phyloP scores from a whole-genome alignment of 2,113 vertebrate species.

The Orycteropus afer region DNA sequence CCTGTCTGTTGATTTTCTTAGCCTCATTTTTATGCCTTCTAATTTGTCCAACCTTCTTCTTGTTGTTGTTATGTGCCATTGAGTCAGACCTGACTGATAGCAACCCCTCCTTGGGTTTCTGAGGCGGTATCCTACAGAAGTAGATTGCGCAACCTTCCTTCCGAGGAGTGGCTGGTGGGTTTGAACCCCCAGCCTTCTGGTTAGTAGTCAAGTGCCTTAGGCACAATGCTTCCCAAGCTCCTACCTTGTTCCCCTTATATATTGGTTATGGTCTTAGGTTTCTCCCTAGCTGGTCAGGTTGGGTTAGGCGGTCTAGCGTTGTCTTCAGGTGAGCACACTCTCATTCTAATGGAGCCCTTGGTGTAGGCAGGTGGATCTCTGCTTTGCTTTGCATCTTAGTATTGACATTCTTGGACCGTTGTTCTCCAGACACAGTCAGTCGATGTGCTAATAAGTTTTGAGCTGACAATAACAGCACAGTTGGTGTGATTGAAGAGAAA shows the following conservation, averaged over 20 bases:
- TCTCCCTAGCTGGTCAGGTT: background rate
- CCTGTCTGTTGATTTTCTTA: constrained; percentile 56
- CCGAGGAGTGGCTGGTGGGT: no score
- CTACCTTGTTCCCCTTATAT: background rate
- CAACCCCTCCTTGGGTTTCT: no score
- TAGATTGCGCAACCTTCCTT: no score
- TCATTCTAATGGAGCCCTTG: constrained; percentile 29
- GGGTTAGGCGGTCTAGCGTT: background rate
- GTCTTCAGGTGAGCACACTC: background rate
- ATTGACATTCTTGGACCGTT: background rate
- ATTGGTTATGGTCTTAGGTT: background rate
- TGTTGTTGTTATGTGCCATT: no score
- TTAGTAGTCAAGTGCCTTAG: no score
- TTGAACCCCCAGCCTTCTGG: no score
- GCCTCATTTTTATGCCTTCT: constrained; percentile 14
- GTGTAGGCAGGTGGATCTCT: background rate
- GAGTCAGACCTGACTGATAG: no score
- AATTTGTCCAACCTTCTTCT: background rate
- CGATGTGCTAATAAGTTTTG: background rate
- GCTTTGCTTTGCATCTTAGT: background rate
- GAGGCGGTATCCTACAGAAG: no score
- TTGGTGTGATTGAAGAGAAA: constrained; percentile 23
- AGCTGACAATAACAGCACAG: background rate
- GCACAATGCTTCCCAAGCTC: no score
- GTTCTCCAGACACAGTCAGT: constrained; percentile 18